phyloP scores from a whole-genome alignment of 2,888 invertebrate genomes.

The Caenorhabditis panamensis region DNA sequence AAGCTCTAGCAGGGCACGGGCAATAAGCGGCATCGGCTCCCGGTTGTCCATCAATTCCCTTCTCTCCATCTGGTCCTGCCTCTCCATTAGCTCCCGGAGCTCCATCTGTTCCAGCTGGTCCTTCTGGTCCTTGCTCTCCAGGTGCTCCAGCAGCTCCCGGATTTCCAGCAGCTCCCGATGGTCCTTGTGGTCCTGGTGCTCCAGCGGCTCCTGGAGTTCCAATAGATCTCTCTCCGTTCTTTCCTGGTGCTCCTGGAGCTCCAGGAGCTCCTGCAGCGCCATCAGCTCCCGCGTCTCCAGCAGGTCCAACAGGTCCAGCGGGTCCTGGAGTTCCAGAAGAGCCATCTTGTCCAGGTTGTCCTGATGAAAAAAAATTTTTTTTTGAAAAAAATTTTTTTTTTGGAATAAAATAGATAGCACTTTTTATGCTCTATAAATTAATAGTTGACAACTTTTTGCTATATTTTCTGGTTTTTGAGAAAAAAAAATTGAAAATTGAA shows the following conservation, averaged over 20 bases:
- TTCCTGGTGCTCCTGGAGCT: conserved; percentile 48
- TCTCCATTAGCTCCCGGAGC: conserved; percentile 15
- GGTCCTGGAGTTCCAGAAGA: conserved; percentile 62
- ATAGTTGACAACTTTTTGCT: too few species aligned
- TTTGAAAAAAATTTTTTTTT: too few species aligned
- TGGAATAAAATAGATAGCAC: too few species aligned
- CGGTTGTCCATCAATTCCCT: conserved; percentile 64
- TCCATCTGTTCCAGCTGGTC: conserved; percentile 38
- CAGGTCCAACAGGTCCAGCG: conserved; percentile 38
- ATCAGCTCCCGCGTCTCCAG: conserved; percentile 13
- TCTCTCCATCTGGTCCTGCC: conserved; percentile 62
- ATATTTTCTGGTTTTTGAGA: too few species aligned
- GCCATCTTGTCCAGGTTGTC: conserved; percentile 64
- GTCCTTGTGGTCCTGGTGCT: conserved; percentile 64
- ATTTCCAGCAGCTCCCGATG: conserved; percentile 56
- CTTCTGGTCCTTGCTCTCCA: conserved; percentile 61
- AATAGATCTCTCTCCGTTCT: conserved; percentile 33
- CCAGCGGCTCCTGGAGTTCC: conserved; percentile 35
- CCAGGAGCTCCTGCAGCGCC: too few species aligned
- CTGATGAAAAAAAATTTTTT: too few species aligned
- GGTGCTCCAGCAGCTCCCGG: conserved; percentile 66
- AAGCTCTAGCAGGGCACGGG: conserved; percentile 49
- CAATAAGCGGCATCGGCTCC: conserved; percentile 57
- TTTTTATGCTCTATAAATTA: too few species aligned
- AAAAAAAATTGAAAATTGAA: too few species aligned